phyloP scores from a whole-genome alignment of 2,797 vertebrate genomes.

The Eleutherodactylus coqui region DNA sequence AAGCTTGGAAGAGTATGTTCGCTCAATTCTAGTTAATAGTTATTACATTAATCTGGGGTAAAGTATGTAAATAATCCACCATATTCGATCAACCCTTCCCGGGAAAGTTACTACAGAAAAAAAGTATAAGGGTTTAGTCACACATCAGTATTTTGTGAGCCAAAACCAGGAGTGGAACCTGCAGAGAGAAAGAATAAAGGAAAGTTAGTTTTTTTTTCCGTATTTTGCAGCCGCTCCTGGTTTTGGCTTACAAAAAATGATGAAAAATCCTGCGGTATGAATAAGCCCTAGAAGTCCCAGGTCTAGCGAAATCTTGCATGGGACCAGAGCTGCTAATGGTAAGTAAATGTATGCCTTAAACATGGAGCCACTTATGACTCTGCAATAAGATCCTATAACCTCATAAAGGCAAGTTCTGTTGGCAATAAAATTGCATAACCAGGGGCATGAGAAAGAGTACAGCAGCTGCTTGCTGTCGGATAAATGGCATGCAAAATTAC shows the following conservation, averaged over 20 bases:
- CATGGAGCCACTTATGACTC: not conserved
- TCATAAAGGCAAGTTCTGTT: conserved; percentile 17
- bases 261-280: not conserved
- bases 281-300: too few species aligned
- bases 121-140: too few species aligned
- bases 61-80: not conserved
- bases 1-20: too few species aligned
- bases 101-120: not conserved
- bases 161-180: too few species aligned
- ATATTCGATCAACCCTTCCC: not conserved
- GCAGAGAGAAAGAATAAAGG: too few species aligned
- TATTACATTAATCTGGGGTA: not conserved
- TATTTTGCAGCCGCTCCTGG: too few species aligned
- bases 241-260: too few species aligned
- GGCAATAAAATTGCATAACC: conserved; percentile 33
- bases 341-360: not conserved
- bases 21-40: too few species aligned
- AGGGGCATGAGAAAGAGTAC: conserved; percentile 14
- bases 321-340: not conserved
- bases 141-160: too few species aligned
- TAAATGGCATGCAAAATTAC: conserved; percentile 19
- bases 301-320: not conserved
- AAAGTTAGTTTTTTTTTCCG: too few species aligned
- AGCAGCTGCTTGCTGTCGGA: conserved; percentile 26
- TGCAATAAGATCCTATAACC: conserved; percentile 4